Evolutionary conservation across 1,140 invertebrate genomes (phyloP).

Genomic region (Eupristina koningsbergeri): DNA sequence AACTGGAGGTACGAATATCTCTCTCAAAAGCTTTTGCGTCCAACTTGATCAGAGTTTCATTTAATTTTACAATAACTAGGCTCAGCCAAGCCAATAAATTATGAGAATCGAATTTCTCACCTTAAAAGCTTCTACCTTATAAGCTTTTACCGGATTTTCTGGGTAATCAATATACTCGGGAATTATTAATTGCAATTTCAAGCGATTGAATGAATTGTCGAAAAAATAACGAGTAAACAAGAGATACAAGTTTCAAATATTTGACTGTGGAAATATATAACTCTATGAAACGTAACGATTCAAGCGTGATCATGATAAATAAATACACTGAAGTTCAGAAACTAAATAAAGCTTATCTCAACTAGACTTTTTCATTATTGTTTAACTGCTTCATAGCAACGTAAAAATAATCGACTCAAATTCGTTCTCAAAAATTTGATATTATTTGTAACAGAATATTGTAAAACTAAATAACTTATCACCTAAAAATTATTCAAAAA

Average conservation of each 20-base stretch:
- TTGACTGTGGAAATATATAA: background rate
- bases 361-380: background rate
- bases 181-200: conserved; percentile 14
- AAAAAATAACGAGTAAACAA: background rate
- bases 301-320: background rate
- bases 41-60: conserved; percentile 21
- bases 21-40: background rate
- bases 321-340: background rate
- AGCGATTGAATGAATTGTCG: background rate
- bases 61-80: conserved; percentile 34
- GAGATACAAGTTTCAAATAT: background rate
- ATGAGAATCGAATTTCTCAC: background rate
- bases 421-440: no score
- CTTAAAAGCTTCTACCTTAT: conserved; percentile 13
- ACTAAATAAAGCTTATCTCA: background rate
- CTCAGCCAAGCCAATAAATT: conserved; percentile 24
- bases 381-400: background rate
- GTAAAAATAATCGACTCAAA: background rate
- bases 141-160: conserved; percentile 3
- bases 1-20: conserved; percentile 10
- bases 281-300: background rate
- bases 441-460: no score
- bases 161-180: background rate
- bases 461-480: no score
- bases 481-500: no score